Base-by-base conservation (phyloP, 2,797 vertebrate species). In the Petrocephalus schoutedeni region DNA sequence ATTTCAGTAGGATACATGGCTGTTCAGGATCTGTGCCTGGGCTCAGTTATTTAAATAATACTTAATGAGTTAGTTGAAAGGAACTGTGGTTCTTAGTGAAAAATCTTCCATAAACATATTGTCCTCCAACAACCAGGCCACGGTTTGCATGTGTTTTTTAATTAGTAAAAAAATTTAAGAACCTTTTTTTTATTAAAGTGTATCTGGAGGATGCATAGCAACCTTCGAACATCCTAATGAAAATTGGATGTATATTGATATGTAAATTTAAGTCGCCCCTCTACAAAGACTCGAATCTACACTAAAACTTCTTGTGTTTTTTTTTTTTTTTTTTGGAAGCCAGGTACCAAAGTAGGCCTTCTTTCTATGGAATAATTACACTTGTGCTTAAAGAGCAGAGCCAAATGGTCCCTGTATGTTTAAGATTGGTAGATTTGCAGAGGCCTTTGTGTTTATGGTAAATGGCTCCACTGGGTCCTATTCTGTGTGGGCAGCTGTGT, bases 401-500 rank as follows among this genome's bases (percentile, higher is more conserved):
- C 89, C 77, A 89, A 93, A 90, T 91, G 91, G 89, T 89, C 91
- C 89, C 90, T 92, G 91, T 93, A 92, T 93, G 93, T 93, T 94
- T 89, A 94, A 93, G 94, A 93, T 89, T 90, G 89, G 85, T 91
- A 91, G 92, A 94, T 94, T 94, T 91, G 93, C 93, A 92, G 89
- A 32, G 92, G 91, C 87, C 92, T 95, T 95, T 95, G 95, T 95
- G 94, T 93, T 88, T 90, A 89, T 91, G 91, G 92, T 93, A 90
- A 95, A 95, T 93, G 93, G 93, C 90, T 92, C 93, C 92, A 93
- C 95, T 94, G 93, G 92, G 92, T 91, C 91, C 92, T 91, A 93
- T 95, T 94, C 93, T 94, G 91, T 89, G 92, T 90, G 91, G 91
- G 93, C 94, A 95, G 94, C 94, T 95, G 93, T 93, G 91, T 92